These are phyloP conservation scores for Helogale parvula DNA, from an alignment of 2,113 vertebrate species.

Conservation along the genomic window DNA sequence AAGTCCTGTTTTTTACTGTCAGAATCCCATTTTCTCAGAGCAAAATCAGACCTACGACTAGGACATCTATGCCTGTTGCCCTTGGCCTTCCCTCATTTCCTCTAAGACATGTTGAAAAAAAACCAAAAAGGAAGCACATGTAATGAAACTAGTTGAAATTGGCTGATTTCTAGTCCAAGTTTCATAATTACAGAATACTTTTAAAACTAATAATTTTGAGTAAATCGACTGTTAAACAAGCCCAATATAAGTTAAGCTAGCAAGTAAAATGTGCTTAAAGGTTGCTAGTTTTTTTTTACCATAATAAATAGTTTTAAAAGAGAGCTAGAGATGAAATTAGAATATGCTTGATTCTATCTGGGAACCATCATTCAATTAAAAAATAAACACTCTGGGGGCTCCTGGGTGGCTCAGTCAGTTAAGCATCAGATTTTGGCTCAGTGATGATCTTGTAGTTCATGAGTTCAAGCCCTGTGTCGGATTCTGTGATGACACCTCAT, in stretches of 20 bases:
- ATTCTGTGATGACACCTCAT: no score
- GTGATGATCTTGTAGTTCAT: no score
- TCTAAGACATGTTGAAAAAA: neutral
- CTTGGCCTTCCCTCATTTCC: neutral
- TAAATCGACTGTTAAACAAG: neutral
- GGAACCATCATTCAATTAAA: neutral
- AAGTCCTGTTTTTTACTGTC: neutral
- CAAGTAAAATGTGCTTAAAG: neutral
- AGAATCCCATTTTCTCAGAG: neutral
- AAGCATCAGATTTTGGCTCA: no score
- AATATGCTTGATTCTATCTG: neutral
- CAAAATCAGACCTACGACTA: neutral
- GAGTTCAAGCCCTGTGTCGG: no score
- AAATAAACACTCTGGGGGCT: neutral
- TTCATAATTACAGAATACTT: neutral
- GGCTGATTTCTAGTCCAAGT: neutral
- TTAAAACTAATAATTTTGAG: neutral
- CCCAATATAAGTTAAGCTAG: neutral
- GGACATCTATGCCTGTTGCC: neutral
- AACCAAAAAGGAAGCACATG: neutral
- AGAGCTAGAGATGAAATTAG: neutral
- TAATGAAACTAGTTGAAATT: neutral
- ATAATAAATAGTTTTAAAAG: constrained; percentile 7
- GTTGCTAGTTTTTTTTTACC: neutral
- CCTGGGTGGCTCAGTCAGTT: no score